Percentiles rank a stretch among this genome's conserved stretches.
Evolutionary conservation across 1,140 invertebrate species (phyloP).

Genomic region (Adelges cooleyi): DNA sequence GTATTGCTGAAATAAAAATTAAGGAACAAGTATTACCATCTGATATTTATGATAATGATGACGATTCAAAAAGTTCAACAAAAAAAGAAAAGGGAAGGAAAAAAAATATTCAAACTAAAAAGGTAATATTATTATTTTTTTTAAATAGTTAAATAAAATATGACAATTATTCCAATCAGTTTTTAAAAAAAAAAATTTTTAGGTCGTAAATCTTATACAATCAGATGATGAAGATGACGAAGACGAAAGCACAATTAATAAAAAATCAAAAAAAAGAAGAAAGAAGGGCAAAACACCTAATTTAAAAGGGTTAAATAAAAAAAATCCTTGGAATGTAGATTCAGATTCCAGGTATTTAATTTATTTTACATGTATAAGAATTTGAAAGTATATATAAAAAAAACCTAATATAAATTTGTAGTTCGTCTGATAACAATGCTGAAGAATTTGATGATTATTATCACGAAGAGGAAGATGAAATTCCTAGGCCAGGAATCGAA

Average conservation of each 20-base stretch:
- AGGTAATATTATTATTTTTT: not conserved
- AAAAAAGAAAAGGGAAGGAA: conserved; percentile 17
- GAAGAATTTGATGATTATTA: conserved; percentile 46
- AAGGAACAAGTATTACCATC: conserved; percentile 15
- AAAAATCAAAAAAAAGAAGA: conserved; percentile 29
- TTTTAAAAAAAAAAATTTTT: not conserved
- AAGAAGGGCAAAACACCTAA: conserved; percentile 42
- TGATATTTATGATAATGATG: conserved; percentile 8
- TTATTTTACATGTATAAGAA: not conserved
- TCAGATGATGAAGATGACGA: conserved; percentile 25
- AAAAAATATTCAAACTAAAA: not conserved
- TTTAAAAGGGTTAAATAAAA: conserved; percentile 45
- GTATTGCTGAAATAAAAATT: conserved; percentile 26
- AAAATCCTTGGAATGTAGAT: conserved; percentile 54
- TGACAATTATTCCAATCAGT: too few relatives aligned
- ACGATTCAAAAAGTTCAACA: not conserved
- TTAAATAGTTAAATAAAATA: not conserved
- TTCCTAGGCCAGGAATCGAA: conserved; percentile 27
- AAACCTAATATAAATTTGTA: not conserved
- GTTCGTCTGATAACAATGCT: conserved; percentile 47
- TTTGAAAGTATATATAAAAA: not conserved
- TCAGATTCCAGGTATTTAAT: conserved; percentile 45
- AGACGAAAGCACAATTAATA: conserved; percentile 17
- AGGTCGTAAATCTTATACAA: not conserved
- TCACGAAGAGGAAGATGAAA: conserved; percentile 43